Percentiles rank a stretch among this genome's conserved stretches.
Evolutionary conservation across 2,113 vertebrate species (phyloP).

Genomic region (Nibea coibor): DNA sequence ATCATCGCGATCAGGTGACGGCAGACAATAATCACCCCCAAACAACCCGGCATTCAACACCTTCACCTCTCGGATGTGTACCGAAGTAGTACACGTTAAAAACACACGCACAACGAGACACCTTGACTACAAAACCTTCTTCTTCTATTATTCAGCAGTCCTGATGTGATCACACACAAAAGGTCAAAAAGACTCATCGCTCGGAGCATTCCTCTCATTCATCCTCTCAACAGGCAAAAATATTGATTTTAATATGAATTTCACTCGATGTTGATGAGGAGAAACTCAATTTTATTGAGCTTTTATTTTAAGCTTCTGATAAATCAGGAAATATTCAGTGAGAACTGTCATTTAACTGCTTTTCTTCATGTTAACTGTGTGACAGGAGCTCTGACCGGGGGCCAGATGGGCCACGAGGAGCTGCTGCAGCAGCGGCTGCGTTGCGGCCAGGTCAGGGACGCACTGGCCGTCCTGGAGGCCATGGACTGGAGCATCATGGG

Average conservation of each 20-base stretch:
- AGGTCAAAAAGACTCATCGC: slow-evolving; percentile 41
- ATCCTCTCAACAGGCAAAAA: background rate
- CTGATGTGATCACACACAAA: slow-evolving; percentile 49
- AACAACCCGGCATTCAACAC: slow-evolving; percentile 29
- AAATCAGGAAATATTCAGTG: too few species aligned
- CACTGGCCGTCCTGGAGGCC: slow-evolving; percentile 89
- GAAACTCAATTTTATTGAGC: background rate
- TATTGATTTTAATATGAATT: background rate
- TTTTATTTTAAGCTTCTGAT: too few species aligned
- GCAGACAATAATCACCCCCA: slow-evolving; percentile 21
- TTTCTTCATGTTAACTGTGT: background rate
- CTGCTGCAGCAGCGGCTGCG: slow-evolving; percentile 90
- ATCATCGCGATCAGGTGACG: slow-evolving; percentile 15
- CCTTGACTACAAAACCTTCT: slow-evolving; percentile 47
- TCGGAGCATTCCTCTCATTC: slow-evolving; percentile 7
- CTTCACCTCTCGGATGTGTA: slow-evolving; percentile 11
- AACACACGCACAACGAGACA: slow-evolving; percentile 45
- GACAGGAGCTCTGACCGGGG: slow-evolving; percentile 87
- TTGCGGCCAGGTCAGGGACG: slow-evolving; percentile 86
- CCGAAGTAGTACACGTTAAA: background rate
- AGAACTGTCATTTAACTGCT: too few species aligned
- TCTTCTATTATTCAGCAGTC: slow-evolving; percentile 64
- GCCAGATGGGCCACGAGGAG: slow-evolving; percentile 86
- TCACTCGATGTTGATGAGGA: background rate
- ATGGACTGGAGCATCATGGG: slow-evolving; percentile 94